Percentiles rank a stretch among this genome's conserved stretches.
These are phyloP conservation scores for Bostrychus sinensis DNA, from an alignment of 2,113 vertebrate species.

Conservation along the genomic window DNA sequence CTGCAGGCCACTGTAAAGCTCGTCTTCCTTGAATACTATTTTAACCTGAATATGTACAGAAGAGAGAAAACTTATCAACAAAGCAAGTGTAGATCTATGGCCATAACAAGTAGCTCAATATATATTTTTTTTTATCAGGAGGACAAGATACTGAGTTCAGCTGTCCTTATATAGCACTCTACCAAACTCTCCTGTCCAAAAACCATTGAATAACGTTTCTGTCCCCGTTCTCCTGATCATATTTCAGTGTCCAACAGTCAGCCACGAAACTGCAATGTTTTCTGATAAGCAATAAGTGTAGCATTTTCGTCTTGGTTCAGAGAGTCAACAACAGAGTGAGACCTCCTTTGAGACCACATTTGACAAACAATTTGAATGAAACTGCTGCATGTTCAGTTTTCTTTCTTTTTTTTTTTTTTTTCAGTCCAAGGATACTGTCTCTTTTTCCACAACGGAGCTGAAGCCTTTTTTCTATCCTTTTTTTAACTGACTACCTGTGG, in stretches of 20 bases:
- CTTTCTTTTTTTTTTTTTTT: slow-evolving; percentile 31
- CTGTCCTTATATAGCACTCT: slow-evolving; percentile 86
- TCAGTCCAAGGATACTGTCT: slow-evolving; percentile 49
- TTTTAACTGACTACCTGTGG: slow-evolving; percentile 9
- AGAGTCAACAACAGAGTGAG: not conserved
- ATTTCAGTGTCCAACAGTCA: slow-evolving; percentile 67
- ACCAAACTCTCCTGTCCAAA: slow-evolving; percentile 73
- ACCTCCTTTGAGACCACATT: not conserved
- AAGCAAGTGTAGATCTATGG: slow-evolving; percentile 58
- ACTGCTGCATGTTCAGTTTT: slow-evolving; percentile 17
- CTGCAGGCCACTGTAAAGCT: slow-evolving; percentile 95
- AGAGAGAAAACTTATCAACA: slow-evolving; percentile 65
- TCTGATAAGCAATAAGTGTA: slow-evolving; percentile 91
- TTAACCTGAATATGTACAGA: slow-evolving; percentile 78
- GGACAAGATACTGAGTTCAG: slow-evolving; percentile 74
- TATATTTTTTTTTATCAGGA: slow-evolving; percentile 38
- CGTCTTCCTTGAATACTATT: slow-evolving; percentile 94
- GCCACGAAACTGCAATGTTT: slow-evolving; percentile 80
- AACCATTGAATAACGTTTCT: not conserved
- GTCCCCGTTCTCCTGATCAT: slow-evolving; percentile 27
- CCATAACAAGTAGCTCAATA: slow-evolving; percentile 74
- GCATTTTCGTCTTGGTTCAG: slow-evolving; percentile 64
- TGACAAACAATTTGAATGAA: slow-evolving; percentile 3
- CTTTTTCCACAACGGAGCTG: slow-evolving; percentile 33
- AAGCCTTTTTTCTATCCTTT: slow-evolving; percentile 17